Conservation (phyloP, 1,140 invertebrate genomes). For the Platyscapa corneri region DNA sequence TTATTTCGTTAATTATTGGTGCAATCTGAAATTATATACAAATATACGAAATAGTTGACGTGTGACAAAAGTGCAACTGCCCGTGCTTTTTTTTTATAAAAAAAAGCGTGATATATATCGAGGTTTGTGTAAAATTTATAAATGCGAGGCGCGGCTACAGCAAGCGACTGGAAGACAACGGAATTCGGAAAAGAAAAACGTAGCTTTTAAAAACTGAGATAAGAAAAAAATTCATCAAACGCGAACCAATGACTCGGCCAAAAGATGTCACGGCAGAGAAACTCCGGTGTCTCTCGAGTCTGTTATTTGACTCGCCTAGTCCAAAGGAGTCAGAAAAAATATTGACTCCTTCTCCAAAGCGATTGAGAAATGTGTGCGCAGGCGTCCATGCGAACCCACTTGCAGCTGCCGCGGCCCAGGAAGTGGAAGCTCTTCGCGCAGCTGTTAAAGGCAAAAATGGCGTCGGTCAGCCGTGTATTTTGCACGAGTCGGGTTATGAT, state of each 20-base stretch:
- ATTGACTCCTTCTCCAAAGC: not conserved
- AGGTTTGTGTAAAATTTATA: too few species aligned
- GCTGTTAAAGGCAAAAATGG: conserved; percentile 28
- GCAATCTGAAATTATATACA: too few species aligned
- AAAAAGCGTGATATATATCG: too few species aligned
- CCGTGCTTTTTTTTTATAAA: too few species aligned
- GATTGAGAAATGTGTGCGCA: not conserved
- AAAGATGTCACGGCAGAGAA: not conserved
- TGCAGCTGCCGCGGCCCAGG: not conserved
- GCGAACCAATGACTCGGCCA: not conserved
- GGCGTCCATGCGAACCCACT: not conserved
- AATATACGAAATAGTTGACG: too few species aligned
- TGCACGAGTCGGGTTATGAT: conserved; percentile 10
- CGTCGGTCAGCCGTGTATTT: conserved; percentile 23
- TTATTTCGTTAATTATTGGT: too few species aligned
- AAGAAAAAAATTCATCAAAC: too few species aligned
- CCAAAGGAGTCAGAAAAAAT: not conserved
- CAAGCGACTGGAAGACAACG: too few species aligned
- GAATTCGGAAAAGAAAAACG: too few species aligned
- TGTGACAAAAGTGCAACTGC: too few species aligned
- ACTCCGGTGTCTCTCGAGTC: not conserved
- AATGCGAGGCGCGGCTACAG: too few species aligned
- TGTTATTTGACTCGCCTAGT: not conserved
- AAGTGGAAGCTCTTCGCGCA: not conserved
- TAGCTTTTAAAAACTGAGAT: too few species aligned